Evolutionary conservation across 2,113 vertebrate genomes (phyloP), one percentile per base, ranked within the genome.

Genomic region (Origma solitaria): DNA sequence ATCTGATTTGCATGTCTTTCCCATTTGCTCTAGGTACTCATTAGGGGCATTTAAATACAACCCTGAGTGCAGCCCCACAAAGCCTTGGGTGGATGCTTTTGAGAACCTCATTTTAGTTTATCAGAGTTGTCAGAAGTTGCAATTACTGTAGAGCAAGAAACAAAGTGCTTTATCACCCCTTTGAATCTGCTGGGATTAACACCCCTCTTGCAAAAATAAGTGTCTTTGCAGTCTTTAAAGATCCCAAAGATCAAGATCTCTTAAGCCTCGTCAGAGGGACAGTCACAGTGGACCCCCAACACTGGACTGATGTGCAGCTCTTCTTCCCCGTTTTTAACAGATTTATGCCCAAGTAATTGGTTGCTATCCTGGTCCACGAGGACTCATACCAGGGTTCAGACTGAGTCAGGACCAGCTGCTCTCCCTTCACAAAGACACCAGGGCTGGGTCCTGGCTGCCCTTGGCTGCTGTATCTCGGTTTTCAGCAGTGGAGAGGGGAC

Each of bases 1-100:
- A 79, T 42, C 95, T 93, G 80, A 97, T 97, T 97, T 97, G 94
- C 95, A 96, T 97, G 96, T 95, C 94, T 97, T 97, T 96, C 90
- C 95, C 90, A 97, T 96, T 95, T 97, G 88, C 92, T 95, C 90
- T 60, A 96, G 92, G 96, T 96, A 93, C 93, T 97, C 90, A 97
- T 97, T 96, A 97, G 76, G 88, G 82, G 72, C 65, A 93, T 96
- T 96, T 97, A 96, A 97, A 97, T 96, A 96, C 86, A 96, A 88
- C 95, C 90, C 92, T 96, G 93, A 96, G 80, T 96, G 80, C 72
- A 96, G 79, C 77, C 93, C 95, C 95, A 96, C 93, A 97, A 96
- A 93, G 94, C 92, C 86, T 84, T 96, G 95, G 96, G 95, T 96
- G 95, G 96, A 95, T 96, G 92, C 96, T 97, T 96, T 96, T 37